Evolutionary conservation across 2,888 invertebrate genomes (phyloP).

Genomic region (Schizotus pectinicornis): DNA sequence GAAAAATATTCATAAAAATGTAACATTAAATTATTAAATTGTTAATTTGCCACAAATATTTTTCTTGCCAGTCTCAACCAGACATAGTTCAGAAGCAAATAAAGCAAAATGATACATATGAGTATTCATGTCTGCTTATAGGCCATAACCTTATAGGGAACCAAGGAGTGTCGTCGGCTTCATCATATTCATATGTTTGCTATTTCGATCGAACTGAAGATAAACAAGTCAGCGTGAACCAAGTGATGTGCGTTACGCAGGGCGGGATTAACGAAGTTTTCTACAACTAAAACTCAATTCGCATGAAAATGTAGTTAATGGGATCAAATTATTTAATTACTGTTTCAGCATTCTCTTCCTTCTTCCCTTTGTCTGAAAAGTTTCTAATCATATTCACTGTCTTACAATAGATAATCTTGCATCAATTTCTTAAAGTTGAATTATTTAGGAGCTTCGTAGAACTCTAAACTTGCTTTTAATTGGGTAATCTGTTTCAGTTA

Average conservation of each 20-base stretch:
- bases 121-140: constrained; percentile 14
- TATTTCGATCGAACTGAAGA: constrained; percentile 32
- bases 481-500: not conserved
- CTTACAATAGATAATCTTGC: not conserved
- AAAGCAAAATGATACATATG: constrained; percentile 14
- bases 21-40: too few species aligned
- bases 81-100: not conserved
- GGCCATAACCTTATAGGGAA: constrained; percentile 24
- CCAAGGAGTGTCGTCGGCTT: constrained; percentile 26
- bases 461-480: too few species aligned
- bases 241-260: constrained; percentile 23
- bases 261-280: constrained; percentile 5
- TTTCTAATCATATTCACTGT: not conserved
- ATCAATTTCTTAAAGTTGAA: not conserved
- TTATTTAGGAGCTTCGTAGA: too few species aligned
- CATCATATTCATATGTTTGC: constrained; percentile 31
- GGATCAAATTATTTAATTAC: not conserved
- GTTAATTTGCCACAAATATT: too few species aligned
- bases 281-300: not conserved
- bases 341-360: too few species aligned
- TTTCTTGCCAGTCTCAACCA: not conserved
- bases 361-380: too few species aligned
- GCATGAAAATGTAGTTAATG: not conserved
- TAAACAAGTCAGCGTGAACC: constrained; percentile 30
- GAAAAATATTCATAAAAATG: too few species aligned